Percentiles rank a stretch among this genome's conserved stretches.
Evolutionary conservation across 2,888 invertebrate species (phyloP).

Genomic region (Altica lythri): DNA sequence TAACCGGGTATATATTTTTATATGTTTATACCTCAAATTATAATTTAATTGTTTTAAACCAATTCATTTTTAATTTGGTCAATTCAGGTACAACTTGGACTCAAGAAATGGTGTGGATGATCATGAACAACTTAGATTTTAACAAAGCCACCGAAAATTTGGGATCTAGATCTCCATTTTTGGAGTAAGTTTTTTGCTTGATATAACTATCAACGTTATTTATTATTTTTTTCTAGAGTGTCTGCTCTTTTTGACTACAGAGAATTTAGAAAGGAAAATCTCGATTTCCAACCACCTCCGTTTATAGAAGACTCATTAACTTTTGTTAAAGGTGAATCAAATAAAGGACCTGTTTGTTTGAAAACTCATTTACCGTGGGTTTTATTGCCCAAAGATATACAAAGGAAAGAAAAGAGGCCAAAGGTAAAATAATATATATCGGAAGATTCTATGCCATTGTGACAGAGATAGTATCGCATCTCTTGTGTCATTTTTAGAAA

Average conservation of each 20-base stretch:
- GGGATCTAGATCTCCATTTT: constrained; percentile 69
- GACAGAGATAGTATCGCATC: no score
- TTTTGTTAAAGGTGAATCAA: constrained; percentile 37
- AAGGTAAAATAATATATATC: no score
- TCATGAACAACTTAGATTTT: constrained; percentile 67
- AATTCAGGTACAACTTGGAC: constrained; percentile 78
- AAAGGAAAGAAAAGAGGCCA: constrained; percentile 52
- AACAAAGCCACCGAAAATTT: constrained; percentile 60
- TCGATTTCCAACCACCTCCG: constrained; percentile 45
- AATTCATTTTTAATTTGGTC: no score
- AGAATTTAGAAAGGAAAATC: constrained; percentile 45
- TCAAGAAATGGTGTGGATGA: constrained; percentile 75
- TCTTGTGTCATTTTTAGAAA: no score
- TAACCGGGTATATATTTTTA: no score
- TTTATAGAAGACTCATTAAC: constrained; percentile 45
- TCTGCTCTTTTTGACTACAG: constrained; percentile 56
- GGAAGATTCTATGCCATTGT: no score
- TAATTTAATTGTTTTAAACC: no score
- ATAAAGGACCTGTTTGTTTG: constrained; percentile 58
- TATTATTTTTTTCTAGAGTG: constrained; percentile 46
- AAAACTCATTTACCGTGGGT: constrained; percentile 69
- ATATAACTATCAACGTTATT: background rate
- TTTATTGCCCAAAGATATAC: constrained; percentile 61
- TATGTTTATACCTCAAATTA: no score
- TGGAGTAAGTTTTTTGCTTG: constrained; percentile 70